These are phyloP conservation scores for Drosophila navojoa DNA, from an alignment of 1,140 invertebrate genomes.

Conservation along the genomic window DNA sequence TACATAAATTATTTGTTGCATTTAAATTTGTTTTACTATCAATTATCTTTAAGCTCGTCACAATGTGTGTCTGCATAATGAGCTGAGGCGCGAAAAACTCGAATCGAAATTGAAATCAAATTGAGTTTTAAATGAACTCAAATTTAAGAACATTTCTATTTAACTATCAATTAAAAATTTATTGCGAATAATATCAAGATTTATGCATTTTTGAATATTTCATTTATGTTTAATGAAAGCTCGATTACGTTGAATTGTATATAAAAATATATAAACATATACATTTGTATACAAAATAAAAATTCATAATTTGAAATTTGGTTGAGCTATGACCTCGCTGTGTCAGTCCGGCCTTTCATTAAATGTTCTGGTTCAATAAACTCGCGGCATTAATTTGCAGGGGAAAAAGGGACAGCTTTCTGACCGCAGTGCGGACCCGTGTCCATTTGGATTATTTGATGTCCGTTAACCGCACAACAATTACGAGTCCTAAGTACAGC, in stretches of 20 bases:
- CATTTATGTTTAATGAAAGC: not conserved
- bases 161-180: not conserved
- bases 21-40: not conserved
- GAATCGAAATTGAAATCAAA: not conserved
- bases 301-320: not conserved
- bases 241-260: not conserved
- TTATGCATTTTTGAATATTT: not conserved
- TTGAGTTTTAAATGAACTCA: not conserved
- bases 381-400: not conserved
- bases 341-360: not conserved
- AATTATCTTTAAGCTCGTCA: not conserved
- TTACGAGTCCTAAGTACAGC: conserved; percentile 11
- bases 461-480: conserved; percentile 11
- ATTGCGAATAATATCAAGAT: not conserved
- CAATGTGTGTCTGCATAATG: not conserved
- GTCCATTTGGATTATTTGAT: conserved; percentile 29
- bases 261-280: not conserved
- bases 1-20: not conserved
- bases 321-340: not conserved
- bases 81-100: not conserved
- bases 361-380: conserved; percentile 15
- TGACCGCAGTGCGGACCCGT: not conserved
- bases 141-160: too few species aligned
- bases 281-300: not conserved
- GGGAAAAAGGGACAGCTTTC: conserved; percentile 6